Base-by-base conservation (phyloP, 2,888 invertebrate species). In the Drosophila testacea region DNA sequence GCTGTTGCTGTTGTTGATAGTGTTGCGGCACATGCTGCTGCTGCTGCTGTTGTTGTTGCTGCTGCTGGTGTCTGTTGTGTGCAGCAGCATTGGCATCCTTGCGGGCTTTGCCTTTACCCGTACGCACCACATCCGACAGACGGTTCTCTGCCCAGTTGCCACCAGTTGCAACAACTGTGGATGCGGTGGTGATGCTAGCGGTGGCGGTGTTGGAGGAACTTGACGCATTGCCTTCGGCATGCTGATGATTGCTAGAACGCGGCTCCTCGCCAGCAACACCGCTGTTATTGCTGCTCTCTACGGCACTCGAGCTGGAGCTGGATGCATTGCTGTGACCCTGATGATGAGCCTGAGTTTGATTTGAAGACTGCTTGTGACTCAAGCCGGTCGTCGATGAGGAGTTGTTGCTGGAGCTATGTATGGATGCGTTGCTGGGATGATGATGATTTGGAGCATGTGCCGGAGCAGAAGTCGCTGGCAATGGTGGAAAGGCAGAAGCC, bases 401-500 rank as follows among this genome's bases (percentile, higher is more conserved):
- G 41, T 65, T 74, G 47, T 52, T 71, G 64, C 48, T 80, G 42
- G 71, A 60, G 73, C 51, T 88, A 30, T 75, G 88, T 39, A 73
- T 76, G 74, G 81, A 77, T 65, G 76, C 52, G 38, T 64, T 77
- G 73, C 65, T 79, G 77, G 64, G 51, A 47, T 77, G 81, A 47
- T 73, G 81, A 47, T 73, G 22, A 22, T 22, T 79, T 16, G 63
- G 56, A 13, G 56, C 60, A 66, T 73, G 81, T 52, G 81, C 69
- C 51, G 78, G 78, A 16, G 83, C 87, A 61, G 89, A 88, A n/a
- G 83, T 78, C 51, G 96, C 96, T 70, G 96, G 96, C 90, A 96
- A 93, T 67, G 96, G 96, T 74, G 96, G 96, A 92, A 96, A 96
- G 60, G 96, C 96, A 57, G 95, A 94, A 66, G 96, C 95, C 92